These are phyloP conservation scores for Octonoba sinensis DNA, from an alignment of 2,888 invertebrate species.

Conservation along the genomic window DNA sequence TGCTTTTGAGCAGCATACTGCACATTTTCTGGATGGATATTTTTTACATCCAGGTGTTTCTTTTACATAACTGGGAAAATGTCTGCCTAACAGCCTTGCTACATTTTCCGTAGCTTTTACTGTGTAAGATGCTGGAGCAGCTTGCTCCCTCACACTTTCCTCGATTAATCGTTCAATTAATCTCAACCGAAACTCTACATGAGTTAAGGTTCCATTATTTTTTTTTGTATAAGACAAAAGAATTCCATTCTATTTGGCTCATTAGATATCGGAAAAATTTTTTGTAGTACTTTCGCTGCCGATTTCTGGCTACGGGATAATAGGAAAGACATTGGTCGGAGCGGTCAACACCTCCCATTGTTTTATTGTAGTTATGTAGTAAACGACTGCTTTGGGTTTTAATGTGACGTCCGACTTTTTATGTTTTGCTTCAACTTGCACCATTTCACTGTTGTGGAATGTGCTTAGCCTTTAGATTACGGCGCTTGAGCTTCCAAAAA, in stretches of 20 bases:
- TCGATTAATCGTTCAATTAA: not conserved
- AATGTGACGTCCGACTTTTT: constrained; percentile 4
- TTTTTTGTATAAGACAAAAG: constrained; percentile 2
- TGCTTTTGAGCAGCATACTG: not conserved
- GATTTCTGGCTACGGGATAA: not conserved
- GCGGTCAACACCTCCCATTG: constrained; percentile 11
- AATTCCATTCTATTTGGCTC: not conserved
- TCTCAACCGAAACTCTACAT: constrained; percentile 11
- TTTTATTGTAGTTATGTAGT: constrained; percentile 9
- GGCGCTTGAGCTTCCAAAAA: too few relatives aligned
- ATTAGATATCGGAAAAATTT: not conserved
- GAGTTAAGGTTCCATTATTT: not conserved
- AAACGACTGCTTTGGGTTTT: constrained; percentile 8
- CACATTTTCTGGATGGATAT: constrained; percentile 1
- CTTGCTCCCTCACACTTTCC: not conserved
- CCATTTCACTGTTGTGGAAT: constrained; percentile 16
- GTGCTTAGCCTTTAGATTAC: too few relatives aligned
- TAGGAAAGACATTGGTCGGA: not conserved
- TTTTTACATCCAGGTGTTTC: not conserved
- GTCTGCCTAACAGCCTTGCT: not conserved
- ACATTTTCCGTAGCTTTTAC: constrained; percentile 1
- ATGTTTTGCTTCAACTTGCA: not conserved
- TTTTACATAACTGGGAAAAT: constrained; percentile 1
- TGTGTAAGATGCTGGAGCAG: not conserved
- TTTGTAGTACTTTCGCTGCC: not conserved